Percentiles rank a stretch among this genome's conserved stretches.
These are phyloP conservation scores for Selenia dentaria DNA, from an alignment of 2,888 invertebrate species.

Conservation along the genomic window DNA sequence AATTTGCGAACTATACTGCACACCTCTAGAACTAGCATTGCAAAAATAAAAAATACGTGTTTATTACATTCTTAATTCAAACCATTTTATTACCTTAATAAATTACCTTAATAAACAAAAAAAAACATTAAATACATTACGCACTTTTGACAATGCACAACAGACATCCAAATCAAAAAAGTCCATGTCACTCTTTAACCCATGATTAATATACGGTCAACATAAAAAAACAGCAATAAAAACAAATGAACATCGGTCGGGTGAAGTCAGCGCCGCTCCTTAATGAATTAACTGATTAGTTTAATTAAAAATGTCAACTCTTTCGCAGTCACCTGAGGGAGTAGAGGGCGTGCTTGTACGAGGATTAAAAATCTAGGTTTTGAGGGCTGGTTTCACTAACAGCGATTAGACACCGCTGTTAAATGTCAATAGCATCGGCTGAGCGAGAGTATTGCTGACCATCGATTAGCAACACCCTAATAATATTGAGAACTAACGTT, in stretches of 20 bases:
- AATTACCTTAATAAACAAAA: too few relatives aligned
- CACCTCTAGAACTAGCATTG: too few relatives aligned
- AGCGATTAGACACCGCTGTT: constrained; percentile 6
- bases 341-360: constrained; percentile 50
- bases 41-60: too few relatives aligned
- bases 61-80: too few relatives aligned
- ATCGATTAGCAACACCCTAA: too few relatives aligned
- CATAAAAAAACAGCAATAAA: constrained; percentile 28
- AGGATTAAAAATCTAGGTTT: constrained; percentile 72
- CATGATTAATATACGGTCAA: constrained; percentile 27
- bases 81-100: too few relatives aligned
- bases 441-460: too few relatives aligned
- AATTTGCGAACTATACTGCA: too few relatives aligned
- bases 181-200: neutral
- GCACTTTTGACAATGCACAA: neutral
- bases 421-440: too few relatives aligned
- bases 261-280: constrained; percentile 59
- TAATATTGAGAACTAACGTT: too few relatives aligned
- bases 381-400: constrained; percentile 34
- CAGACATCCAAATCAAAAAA: neutral
- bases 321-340: constrained; percentile 68
- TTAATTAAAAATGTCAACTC: constrained; percentile 81
- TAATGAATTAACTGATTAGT: constrained; percentile 79
- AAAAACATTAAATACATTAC: too few relatives aligned
- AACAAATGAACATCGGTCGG: constrained; percentile 38